Base-by-base conservation (phyloP, 2,797 vertebrate species). In the Dipus sagitta region DNA sequence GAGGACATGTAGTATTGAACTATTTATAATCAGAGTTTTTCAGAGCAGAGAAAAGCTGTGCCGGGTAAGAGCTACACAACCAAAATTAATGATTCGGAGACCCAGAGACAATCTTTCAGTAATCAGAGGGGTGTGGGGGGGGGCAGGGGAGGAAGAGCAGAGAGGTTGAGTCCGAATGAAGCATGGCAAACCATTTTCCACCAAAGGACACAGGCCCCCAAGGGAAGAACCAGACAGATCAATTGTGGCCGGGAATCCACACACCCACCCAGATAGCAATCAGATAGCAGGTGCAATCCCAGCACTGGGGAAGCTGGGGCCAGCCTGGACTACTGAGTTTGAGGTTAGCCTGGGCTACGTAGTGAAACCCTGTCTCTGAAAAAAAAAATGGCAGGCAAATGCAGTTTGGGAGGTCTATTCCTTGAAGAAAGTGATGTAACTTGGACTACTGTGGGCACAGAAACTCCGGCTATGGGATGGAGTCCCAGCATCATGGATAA, bases 11-110 rank as follows among this genome's bases (percentile, higher is more conserved):
- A 97, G 97, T 98, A 98, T 97, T 97, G 97, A 98, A 97, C 96
- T 98, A 98, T 98, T 98, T 98, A 97, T 98, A 98, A 98, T 97
- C 88, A 11, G 96, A 95, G 91, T 91, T 97, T 97, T 97, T 96
- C 96, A 94, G 95, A 97, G 96, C 92, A 97, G 96, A 93, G 96
- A 93, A 88, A 96, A 91, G 81, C 97, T 94, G 96, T 94, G 94
- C 97, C 91, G 0, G n/a, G 76, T 92, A 94, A 92, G 80, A 86
- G 95, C 92, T 95, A 97, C 92, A 96, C 92, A 97, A 96, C 96
- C 95, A 93, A 98, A 97, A 96, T 96, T 97, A 98, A 98, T 97
- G 98, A 97, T 96, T 97, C 88, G 76, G 93, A 96, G 92, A 97
- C 92, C 96, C 96, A 94, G 98, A 97, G 96, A 97, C 95, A 97